Conservation (phyloP, 92 coral and sea anemone species). For the Actinostola sp. region DNA sequence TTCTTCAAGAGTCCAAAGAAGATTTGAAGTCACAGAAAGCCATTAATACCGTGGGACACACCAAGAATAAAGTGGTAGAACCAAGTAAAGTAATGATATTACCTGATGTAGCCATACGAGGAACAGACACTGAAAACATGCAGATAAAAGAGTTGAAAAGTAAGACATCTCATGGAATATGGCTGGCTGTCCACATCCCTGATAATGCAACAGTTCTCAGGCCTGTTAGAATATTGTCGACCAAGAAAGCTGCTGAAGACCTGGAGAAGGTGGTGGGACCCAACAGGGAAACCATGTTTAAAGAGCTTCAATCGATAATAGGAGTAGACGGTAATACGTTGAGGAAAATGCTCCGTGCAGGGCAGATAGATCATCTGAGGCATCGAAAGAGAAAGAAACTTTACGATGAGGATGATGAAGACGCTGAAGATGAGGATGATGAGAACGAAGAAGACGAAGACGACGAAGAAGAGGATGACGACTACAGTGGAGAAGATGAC, state of each 20-base stretch:
- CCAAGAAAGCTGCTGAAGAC: conserved; percentile 76
- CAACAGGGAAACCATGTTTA: conserved; percentile 80
- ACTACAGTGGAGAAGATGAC: conserved; percentile 25
- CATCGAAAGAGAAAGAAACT: conserved; percentile 28
- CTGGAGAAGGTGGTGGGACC: conserved; percentile 78
- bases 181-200: conserved; percentile 99
- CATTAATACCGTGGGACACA: conserved; percentile 12
- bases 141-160: conserved; percentile 89
- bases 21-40: not conserved
- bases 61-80: conserved; percentile 67
- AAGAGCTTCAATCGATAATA: conserved; percentile 74
- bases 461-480: conserved; percentile 46
- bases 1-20: conserved; percentile 30
- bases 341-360: conserved; percentile 65
- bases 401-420: conserved; percentile 38
- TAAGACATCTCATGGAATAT: conserved; percentile 66
- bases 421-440: conserved; percentile 37
- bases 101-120: conserved; percentile 83
- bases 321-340: conserved; percentile 74
- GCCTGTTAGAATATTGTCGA: conserved; percentile 68
- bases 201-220: conserved; percentile 67
- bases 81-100: conserved; percentile 86
- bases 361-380: conserved; percentile 33
- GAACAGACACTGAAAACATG: conserved; percentile 80
- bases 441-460: conserved; percentile 26